Evolutionary conservation across 2,888 invertebrate species (phyloP).

Genomic region (Physocephala rufipes): DNA sequence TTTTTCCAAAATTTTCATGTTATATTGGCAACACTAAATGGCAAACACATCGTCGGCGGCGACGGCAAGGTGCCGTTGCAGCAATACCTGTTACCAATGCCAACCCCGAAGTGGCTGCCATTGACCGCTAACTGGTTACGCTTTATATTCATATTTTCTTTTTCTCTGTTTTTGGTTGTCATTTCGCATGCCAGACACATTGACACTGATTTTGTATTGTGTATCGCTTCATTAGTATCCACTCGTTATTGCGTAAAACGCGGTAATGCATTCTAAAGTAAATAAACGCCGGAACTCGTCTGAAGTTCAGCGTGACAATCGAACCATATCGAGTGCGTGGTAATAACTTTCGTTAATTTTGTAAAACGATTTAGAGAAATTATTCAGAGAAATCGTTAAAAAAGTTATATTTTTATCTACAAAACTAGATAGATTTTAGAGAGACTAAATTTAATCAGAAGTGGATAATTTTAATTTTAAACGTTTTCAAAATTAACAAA

Average conservation of each 20-base stretch:
- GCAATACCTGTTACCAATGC: slow-evolving; percentile 1
- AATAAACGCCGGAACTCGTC: background rate
- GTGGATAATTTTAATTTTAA: too few species aligned
- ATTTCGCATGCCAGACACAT: background rate
- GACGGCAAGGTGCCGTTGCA: background rate
- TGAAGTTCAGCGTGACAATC: background rate
- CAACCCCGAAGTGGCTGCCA: background rate
- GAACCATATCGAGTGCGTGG: too few species aligned
- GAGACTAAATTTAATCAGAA: too few species aligned
- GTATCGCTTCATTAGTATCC: background rate
- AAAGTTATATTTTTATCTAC: too few species aligned
- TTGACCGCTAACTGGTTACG: background rate
- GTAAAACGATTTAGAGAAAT: too few species aligned
- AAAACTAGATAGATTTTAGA: too few species aligned
- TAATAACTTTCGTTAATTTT: too few species aligned
- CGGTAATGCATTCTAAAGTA: background rate
- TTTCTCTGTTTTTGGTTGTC: background rate
- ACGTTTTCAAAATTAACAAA: too few species aligned
- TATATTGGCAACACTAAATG: slow-evolving; percentile 1
- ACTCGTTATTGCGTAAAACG: background rate
- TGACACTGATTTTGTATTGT: background rate
- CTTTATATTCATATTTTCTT: background rate
- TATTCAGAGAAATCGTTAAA: too few species aligned
- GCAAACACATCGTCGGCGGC: too few species aligned
- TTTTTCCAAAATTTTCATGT: background rate